Evolutionary conservation across 1,140 invertebrate genomes (phyloP).

Genomic region (Megalonaias nervosa): DNA sequence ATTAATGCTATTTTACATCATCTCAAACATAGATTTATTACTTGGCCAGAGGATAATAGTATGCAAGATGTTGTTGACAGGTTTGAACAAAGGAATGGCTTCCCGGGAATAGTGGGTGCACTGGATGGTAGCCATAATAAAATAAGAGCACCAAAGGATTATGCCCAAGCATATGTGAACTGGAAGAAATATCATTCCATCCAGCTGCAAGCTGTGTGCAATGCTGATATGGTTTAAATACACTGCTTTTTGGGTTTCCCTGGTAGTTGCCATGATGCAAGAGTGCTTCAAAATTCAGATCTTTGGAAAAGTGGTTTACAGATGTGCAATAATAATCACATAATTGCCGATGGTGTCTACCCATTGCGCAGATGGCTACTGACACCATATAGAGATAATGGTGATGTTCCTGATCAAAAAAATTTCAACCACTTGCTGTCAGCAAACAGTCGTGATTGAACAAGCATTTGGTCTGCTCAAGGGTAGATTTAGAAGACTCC

Average conservation of each 20-base stretch:
- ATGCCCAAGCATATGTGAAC: slow-evolving; percentile 36
- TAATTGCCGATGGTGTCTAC: slow-evolving; percentile 22
- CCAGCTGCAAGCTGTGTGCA: slow-evolving; percentile 36
- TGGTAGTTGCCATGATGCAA: slow-evolving; percentile 40
- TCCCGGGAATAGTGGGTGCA: too few relatives aligned
- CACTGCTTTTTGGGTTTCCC: slow-evolving; percentile 37
- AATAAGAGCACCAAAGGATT: slow-evolving; percentile 28
- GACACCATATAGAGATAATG: slow-evolving; percentile 42
- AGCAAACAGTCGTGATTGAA: slow-evolving; percentile 35
- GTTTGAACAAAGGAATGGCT: too few relatives aligned
- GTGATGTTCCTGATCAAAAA: slow-evolving; percentile 44
- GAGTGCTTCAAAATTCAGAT: slow-evolving; percentile 39
- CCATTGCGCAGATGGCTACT: slow-evolving; percentile 36
- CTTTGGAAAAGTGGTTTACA: slow-evolving; percentile 31
- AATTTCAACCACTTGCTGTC: slow-evolving; percentile 54
- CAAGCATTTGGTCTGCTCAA: too few relatives aligned
- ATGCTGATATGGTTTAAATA: slow-evolving; percentile 26
- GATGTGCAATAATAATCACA: slow-evolving; percentile 9
- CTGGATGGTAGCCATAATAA: too few relatives aligned
- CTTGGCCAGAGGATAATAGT: too few relatives aligned
- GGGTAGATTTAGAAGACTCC: too few relatives aligned
- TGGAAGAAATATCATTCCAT: slow-evolving; percentile 38
- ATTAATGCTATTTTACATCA: too few relatives aligned
- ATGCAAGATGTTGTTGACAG: too few relatives aligned
- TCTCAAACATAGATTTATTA: too few relatives aligned